A percentile compares a stretch with the other conserved stretches of the same genome.
These are phyloP conservation scores for Pogoniulus pusillus DNA, from an alignment of 2,797 vertebrate genomes.

Conservation along the genomic window DNA sequence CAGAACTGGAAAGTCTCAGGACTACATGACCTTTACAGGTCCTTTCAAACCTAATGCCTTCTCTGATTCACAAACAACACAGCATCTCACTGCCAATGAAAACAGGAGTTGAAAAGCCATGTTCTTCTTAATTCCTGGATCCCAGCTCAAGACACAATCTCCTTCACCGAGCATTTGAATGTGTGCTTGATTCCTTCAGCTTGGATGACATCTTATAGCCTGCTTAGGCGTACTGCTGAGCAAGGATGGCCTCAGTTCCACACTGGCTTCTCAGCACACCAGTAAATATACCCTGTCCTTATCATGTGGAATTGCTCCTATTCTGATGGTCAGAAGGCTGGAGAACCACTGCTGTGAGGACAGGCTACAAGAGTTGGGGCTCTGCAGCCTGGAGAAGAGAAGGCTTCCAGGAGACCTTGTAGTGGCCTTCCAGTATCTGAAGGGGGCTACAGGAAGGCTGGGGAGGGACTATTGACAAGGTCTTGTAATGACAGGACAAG, in stretches of 20 bases:
- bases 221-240: fast-evolving
- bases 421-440: too few relatives aligned
- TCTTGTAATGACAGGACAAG: too few relatives aligned
- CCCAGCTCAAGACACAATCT: neutral
- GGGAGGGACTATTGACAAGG: too few relatives aligned
- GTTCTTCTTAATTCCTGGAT: neutral
- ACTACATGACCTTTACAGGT: too few relatives aligned
- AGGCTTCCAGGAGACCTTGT: too few relatives aligned
- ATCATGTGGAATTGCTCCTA: neutral
- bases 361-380: too few relatives aligned
- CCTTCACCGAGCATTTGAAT: neutral
- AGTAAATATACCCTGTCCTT: neutral
- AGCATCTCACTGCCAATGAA: neutral
- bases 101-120: neutral
- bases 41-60: too few relatives aligned
- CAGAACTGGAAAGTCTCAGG: too few relatives aligned
- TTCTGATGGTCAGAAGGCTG: too few relatives aligned
- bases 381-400: too few relatives aligned
- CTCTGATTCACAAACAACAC: neutral
- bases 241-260: neutral
- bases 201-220: fast-evolving
- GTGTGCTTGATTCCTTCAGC: neutral
- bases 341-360: too few relatives aligned
- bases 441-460: too few relatives aligned
- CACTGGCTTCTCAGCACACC: neutral